A percentile compares a stretch with the other conserved stretches of the same genome.
phyloP scores from a whole-genome alignment of 2,113 vertebrate genomes.

The Percina caprodes region DNA sequence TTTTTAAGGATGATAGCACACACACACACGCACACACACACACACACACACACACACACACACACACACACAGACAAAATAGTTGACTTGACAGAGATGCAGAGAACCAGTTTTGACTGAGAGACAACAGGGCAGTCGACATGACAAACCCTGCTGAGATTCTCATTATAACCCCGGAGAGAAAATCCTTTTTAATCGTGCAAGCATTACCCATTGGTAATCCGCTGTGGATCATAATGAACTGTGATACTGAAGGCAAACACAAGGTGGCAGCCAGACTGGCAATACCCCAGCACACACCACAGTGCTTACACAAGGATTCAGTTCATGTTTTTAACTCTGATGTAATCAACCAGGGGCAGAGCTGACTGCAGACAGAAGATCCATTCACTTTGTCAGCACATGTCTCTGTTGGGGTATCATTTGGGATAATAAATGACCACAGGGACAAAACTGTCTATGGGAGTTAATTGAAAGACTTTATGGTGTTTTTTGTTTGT shows the following conservation, averaged over 20 bases:
- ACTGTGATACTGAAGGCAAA: slow-evolving; percentile 29
- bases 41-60: not conserved
- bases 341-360: slow-evolving; percentile 14
- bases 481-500: too few species aligned
- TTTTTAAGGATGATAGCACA: not conserved
- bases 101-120: slow-evolving; percentile 36
- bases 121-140: slow-evolving; percentile 34
- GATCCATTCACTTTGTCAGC: not conserved
- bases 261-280: slow-evolving; percentile 63
- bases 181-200: slow-evolving; percentile 76
- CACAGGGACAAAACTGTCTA: not conserved
- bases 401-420: not conserved
- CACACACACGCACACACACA: slow-evolving; percentile 15
- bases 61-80: slow-evolving; percentile 26
- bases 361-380: slow-evolving; percentile 4
- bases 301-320: slow-evolving; percentile 5
- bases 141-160: slow-evolving; percentile 59
- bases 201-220: slow-evolving; percentile 70
- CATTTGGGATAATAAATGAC: not conserved
- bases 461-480: not conserved
- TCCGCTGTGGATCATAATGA: slow-evolving; percentile 67
- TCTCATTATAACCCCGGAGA: slow-evolving; percentile 76
- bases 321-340: slow-evolving; percentile 6
- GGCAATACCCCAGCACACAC: not conserved
- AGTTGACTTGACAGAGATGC: slow-evolving; percentile 18